Evolutionary conservation across 2,113 vertebrate genomes (phyloP), one percentile per base, ranked within the genome.

Genomic region (Podilymbus podiceps): DNA sequence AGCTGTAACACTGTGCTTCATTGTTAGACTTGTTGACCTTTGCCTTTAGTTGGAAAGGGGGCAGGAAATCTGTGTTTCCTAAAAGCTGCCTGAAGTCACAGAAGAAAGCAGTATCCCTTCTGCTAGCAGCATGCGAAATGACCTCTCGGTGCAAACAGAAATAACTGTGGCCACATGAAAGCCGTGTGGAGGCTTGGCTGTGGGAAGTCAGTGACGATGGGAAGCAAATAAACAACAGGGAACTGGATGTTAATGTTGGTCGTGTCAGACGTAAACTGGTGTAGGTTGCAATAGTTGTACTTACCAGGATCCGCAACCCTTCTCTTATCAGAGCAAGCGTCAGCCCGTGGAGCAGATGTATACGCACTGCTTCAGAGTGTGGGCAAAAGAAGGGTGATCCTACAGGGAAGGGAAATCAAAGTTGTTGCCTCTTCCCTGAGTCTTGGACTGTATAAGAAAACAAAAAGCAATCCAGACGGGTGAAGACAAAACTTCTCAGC

Each of bases 61-160:
- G 89, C 91, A 96, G 96, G 96, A 96, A 96, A 85, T 93, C 79
- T 94, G 90, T 87, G 76, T 94, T 97, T 95, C 90, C 92, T 92
- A 97, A 93, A 96, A 89, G 88, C 77, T 91, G 92, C 92, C 64
- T 95, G 66, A 92, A 97, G 90, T 96, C 83, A 78, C 53, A 90
- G 88, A 90, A 94, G 95, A 95, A 90, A 93, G 60, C 88, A 71
- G 44, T 42, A 92, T 94, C 64, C 88, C 90, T 87, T 90, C 71
- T 88, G 62, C 56, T 49, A 53, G 80, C 52, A 74, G 63, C 5
- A 6, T 42, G 86, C 1, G 3, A 67, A 84, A 33, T 78, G 90
- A 96, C 93, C 88, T 90, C 89, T 85, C 2, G 2, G 73, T 78
- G 69, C 80, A 78, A 66, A 52, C n/a, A 94, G 94, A 91, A 96